Conservation (phyloP, 2,888 invertebrate species). For the Drosophila kokeensis region DNA sequence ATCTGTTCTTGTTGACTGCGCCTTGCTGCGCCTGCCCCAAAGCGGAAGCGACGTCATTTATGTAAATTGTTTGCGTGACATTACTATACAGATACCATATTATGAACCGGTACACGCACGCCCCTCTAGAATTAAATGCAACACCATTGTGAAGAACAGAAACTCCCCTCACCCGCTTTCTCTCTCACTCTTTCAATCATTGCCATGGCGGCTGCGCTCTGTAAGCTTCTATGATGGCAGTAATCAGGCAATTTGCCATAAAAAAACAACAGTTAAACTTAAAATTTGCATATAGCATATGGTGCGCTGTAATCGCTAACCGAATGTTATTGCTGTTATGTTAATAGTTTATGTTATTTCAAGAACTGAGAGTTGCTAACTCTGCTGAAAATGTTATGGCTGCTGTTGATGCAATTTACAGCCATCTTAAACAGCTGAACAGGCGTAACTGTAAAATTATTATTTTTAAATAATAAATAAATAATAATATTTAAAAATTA, state of each 20-base stretch:
- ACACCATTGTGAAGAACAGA: constrained; percentile 41
- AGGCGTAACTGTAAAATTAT: neutral
- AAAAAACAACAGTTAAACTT: constrained; percentile 25
- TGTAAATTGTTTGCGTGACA: constrained; percentile 82
- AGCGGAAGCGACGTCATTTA: constrained; percentile 79
- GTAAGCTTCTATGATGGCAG: constrained; percentile 41
- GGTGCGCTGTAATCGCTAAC: neutral
- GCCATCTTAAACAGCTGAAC: neutral
- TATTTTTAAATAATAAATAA: neutral
- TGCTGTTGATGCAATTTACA: neutral
- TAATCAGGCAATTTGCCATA: constrained; percentile 43
- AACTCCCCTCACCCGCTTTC: neutral
- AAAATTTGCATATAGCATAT: constrained; percentile 31
- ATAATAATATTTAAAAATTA: neutral
- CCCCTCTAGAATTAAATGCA: constrained; percentile 52
- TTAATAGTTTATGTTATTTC: neutral
- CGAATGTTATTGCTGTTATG: neutral
- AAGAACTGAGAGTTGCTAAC: neutral
- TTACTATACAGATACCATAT: constrained; percentile 62
- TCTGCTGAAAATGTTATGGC: neutral
- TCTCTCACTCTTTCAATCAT: neutral
- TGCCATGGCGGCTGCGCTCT: constrained; percentile 55
- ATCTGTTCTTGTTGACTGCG: constrained; percentile 59
- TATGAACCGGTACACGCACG: constrained; percentile 66
- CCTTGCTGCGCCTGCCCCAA: constrained; percentile 43